A percentile compares a stretch with the other conserved stretches of the same genome.
Conservation (phyloP, 2,888 invertebrate genomes). For the Leptinotarsa haldemani region DNA sequence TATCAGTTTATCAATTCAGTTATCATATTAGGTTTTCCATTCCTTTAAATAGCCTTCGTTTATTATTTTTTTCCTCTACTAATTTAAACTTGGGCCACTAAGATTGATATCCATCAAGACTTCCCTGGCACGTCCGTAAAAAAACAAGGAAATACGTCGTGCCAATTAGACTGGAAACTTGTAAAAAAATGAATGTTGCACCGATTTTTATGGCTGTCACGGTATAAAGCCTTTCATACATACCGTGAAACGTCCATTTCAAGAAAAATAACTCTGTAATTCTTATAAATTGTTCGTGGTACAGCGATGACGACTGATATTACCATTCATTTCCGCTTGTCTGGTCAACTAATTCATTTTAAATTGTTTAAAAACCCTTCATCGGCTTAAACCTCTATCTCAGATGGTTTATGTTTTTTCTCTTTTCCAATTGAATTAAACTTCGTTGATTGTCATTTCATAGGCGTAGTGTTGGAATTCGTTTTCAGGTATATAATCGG, state of each 20-base stretch:
- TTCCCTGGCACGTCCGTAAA: neutral
- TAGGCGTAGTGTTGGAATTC: neutral
- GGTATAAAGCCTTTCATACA: constrained; percentile 9
- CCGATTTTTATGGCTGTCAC: constrained; percentile 7
- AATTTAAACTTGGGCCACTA: too few relatives aligned
- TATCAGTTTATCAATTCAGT: too few relatives aligned
- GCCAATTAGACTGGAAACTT: constrained; percentile 10
- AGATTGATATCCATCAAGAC: neutral
- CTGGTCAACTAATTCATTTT: constrained; percentile 15
- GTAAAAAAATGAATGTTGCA: neutral
- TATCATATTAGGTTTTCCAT: too few relatives aligned
- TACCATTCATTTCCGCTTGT: constrained; percentile 19
- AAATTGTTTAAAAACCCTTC: constrained; percentile 13
- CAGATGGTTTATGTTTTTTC: neutral
- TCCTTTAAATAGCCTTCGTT: too few relatives aligned
- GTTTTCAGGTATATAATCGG: neutral
- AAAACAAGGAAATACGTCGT: neutral
- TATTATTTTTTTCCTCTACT: too few relatives aligned
- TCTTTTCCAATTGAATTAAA: neutral
- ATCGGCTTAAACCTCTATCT: constrained; percentile 7
- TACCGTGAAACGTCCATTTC: constrained; percentile 17
- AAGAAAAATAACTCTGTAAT: constrained; percentile 11
- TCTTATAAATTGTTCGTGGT: constrained; percentile 20
- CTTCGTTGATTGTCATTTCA: neutral
- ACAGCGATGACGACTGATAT: constrained; percentile 17